Percentiles rank a stretch among this genome's conserved stretches.
These are phyloP conservation scores for Palythoa grandis DNA, from an alignment of 92 coral and sea anemone species.

Conservation along the genomic window DNA sequence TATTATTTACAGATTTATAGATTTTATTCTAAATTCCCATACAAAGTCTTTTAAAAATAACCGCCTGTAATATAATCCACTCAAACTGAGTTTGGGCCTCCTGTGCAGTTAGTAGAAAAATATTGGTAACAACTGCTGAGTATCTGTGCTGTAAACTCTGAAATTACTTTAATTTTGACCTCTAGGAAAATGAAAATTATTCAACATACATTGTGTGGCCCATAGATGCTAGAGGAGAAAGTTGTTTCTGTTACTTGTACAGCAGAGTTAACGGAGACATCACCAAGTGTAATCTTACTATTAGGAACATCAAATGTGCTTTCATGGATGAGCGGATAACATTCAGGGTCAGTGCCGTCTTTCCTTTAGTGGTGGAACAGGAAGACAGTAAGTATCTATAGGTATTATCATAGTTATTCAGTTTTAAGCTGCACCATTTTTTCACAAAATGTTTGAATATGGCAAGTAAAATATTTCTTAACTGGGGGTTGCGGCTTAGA, in stretches of 20 bases:
- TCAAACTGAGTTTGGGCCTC: too few species aligned
- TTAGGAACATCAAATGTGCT: slow-evolving; percentile 36
- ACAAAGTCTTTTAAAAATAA: too few species aligned
- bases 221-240: neutral
- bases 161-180: neutral
- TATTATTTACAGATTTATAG: too few species aligned
- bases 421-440: neutral
- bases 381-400: slow-evolving; percentile 32
- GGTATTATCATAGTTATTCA: neutral
- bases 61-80: too few species aligned
- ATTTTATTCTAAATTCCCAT: too few species aligned
- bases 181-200: neutral
- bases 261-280: slow-evolving; percentile 24
- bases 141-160: neutral
- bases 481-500: too few species aligned
- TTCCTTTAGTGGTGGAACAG: slow-evolving; percentile 48
- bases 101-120: neutral
- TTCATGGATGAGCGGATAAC: slow-evolving; percentile 57
- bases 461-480: too few species aligned
- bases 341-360: slow-evolving; percentile 69
- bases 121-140: neutral
- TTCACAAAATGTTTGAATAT: too few species aligned
- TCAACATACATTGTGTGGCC: slow-evolving; percentile 28
- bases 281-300: slow-evolving; percentile 27
- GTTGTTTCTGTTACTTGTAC: neutral